phyloP scores from a whole-genome alignment of 2,888 invertebrate genomes.

The Nymphalis urticae region DNA sequence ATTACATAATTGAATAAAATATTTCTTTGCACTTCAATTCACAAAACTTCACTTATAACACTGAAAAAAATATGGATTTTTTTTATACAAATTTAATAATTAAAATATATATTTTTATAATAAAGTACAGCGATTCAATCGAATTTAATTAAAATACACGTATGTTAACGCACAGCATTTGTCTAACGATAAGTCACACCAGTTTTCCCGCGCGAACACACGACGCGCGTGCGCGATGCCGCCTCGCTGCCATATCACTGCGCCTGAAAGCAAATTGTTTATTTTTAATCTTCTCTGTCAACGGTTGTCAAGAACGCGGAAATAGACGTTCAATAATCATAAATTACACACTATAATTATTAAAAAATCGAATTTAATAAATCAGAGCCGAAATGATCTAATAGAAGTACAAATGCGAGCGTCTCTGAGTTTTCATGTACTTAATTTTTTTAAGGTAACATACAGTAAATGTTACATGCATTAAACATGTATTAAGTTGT shows the following conservation, averaged over 20 bases:
- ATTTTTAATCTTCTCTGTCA: slow-evolving; percentile 35
- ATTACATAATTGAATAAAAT: slow-evolving; percentile 23
- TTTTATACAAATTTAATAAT: too few relatives aligned
- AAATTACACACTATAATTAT: slow-evolving; percentile 7
- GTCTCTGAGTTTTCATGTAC: too few relatives aligned
- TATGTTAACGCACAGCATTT: slow-evolving; percentile 6
- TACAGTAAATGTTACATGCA: too few relatives aligned
- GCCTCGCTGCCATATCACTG: slow-evolving; percentile 55
- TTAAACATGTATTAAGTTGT: too few relatives aligned
- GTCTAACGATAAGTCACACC: slow-evolving; percentile 26
- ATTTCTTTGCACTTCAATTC: slow-evolving; percentile 2
- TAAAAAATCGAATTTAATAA: neutral
- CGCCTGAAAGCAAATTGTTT: slow-evolving; percentile 49
- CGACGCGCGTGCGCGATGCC: slow-evolving; percentile 45
- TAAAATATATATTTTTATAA: too few relatives aligned
- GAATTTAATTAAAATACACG: neutral
- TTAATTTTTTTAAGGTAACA: too few relatives aligned
- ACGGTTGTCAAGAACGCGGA: slow-evolving; percentile 34
- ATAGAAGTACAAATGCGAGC: too few relatives aligned
- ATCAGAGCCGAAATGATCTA: too few relatives aligned
- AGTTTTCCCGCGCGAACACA: slow-evolving; percentile 39
- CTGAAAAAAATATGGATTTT: neutral
- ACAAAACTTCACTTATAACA: slow-evolving; percentile 1
- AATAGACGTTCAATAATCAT: slow-evolving; percentile 29
- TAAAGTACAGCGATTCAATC: neutral